These are phyloP conservation scores for Puffinus mauretanicus DNA, from an alignment of 2,113 vertebrate genomes.

Conservation along the genomic window DNA sequence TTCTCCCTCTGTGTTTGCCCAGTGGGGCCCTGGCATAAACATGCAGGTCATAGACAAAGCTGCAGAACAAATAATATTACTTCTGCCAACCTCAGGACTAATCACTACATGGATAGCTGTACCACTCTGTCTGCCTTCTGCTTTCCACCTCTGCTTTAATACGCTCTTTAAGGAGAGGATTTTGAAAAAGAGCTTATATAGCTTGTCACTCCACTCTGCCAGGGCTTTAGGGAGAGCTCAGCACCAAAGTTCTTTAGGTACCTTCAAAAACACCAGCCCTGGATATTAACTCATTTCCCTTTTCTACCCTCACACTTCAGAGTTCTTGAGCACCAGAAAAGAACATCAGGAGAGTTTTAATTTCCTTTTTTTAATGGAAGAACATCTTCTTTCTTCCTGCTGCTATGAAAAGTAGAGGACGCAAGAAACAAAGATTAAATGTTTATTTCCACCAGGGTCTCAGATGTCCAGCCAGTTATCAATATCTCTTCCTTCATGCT, in stretches of 20 bases:
- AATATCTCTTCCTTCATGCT: background rate
- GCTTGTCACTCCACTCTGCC: background rate
- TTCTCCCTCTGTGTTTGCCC: background rate
- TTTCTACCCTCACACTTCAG: background rate
- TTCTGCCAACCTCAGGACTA: background rate
- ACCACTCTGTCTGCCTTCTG: background rate
- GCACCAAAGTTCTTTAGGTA: background rate
- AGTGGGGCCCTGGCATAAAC: background rate
- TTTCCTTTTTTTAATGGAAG: background rate
- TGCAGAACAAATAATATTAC: constrained; percentile 18
- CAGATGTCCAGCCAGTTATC: background rate
- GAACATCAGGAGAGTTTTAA: background rate
- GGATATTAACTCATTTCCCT: background rate
- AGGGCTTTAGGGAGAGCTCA: background rate
- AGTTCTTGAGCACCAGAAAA: background rate
- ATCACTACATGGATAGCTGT: background rate
- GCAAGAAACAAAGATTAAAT: background rate
- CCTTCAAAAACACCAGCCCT: background rate
- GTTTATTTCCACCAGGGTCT: background rate
- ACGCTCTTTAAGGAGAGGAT: background rate
- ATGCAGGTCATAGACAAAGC: background rate
- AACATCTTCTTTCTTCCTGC: background rate
- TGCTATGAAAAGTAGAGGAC: background rate
- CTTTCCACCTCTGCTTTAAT: background rate
- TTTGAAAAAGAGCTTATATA: constrained; percentile 31